A percentile compares a stretch with the other conserved stretches of the same genome.
phyloP scores from a whole-genome alignment of 1,140 invertebrate genomes.

The Drosophila pallidifrons region DNA sequence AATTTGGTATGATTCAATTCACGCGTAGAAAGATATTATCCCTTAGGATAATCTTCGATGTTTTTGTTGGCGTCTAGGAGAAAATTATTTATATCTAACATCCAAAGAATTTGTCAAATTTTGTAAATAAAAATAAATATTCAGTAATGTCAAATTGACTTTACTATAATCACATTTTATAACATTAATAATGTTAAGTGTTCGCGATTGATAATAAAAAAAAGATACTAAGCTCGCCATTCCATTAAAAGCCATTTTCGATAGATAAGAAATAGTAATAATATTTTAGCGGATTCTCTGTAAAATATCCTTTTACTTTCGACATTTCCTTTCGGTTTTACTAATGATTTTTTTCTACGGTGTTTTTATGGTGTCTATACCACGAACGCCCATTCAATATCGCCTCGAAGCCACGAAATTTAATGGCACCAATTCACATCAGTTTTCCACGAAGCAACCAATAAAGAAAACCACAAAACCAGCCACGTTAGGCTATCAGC shows the following conservation, averaged over 20 bases:
- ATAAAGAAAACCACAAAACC: constrained; percentile 51
- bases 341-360: neutral
- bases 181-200: neutral
- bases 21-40: neutral
- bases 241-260: neutral
- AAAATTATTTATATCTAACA: constrained; percentile 12
- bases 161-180: neutral
- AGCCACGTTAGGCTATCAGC: constrained; percentile 53
- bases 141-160: constrained; percentile 7
- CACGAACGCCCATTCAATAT: constrained; percentile 11
- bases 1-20: constrained; percentile 12
- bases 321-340: constrained; percentile 9
- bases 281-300: neutral
- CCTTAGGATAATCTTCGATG: neutral
- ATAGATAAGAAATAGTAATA: neutral
- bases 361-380: neutral
- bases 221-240: neutral
- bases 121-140: constrained; percentile 15
- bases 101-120: constrained; percentile 15
- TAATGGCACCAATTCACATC: constrained; percentile 56
- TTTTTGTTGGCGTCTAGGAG: neutral
- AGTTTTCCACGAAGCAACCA: constrained; percentile 39
- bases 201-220: too few species aligned
- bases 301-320: constrained; percentile 12
- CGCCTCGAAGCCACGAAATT: constrained; percentile 15